Percentiles rank a stretch among this genome's conserved stretches.
Conservation (phyloP, 2,797 vertebrate species). For the Rhinichthys osculus region DNA sequence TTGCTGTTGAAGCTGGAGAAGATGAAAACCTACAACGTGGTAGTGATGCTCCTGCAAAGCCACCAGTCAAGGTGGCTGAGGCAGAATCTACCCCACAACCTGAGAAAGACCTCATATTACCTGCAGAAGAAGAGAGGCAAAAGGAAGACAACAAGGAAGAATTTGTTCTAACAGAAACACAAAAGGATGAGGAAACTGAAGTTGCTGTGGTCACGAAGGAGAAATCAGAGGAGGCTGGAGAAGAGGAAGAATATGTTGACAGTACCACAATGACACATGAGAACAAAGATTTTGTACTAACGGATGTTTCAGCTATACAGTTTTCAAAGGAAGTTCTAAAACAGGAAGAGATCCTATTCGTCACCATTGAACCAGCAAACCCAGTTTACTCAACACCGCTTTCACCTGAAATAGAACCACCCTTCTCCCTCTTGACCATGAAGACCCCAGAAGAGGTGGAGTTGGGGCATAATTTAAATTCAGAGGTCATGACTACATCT, state of each 20-base stretch:
- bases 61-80: background rate
- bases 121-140: slow-evolving; percentile 13
- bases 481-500: slow-evolving; percentile 58
- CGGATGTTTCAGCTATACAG: slow-evolving; percentile 64
- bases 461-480: slow-evolving; percentile 31
- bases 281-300: slow-evolving; percentile 54
- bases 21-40: background rate
- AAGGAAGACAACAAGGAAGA: background rate
- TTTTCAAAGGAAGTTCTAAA: slow-evolving; percentile 62
- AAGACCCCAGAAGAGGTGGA: slow-evolving; percentile 35
- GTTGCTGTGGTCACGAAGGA: slow-evolving; percentile 36
- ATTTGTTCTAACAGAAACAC: background rate
- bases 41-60: background rate
- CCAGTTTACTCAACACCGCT: slow-evolving; percentile 64
- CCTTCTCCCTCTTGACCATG: slow-evolving; percentile 66
- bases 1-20: slow-evolving; percentile 2
- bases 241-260: slow-evolving; percentile 49
- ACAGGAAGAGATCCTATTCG: slow-evolving; percentile 41
- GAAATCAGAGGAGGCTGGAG: slow-evolving; percentile 32
- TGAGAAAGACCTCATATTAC: background rate
- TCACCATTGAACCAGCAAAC: slow-evolving; percentile 43
- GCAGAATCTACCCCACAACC: background rate
- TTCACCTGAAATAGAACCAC: slow-evolving; percentile 70
- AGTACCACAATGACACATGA: slow-evolving; percentile 47
- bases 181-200: background rate